Evolutionary conservation across 2,888 invertebrate species (phyloP), one percentile per base, ranked within the genome.

Genomic region (Andrena minutula): DNA sequence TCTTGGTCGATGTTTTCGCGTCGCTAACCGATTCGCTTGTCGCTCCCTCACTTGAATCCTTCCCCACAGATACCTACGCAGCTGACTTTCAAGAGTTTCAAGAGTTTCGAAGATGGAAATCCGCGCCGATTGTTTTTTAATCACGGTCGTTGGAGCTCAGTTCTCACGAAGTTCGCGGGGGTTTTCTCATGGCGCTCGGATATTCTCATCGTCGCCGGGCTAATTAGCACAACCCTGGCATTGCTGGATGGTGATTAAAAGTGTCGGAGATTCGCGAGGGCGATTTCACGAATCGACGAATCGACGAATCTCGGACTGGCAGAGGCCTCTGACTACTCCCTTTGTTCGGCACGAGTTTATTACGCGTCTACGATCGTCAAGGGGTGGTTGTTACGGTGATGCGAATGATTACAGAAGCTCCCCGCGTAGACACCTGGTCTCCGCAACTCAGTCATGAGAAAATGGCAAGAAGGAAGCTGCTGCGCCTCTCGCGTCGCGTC

Each of bases 121-220:
- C 8, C 65, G 23, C 2, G 41, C 23, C 10, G 58, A 69, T 75
- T 35, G 23, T 32, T 49, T 53, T 65, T 79, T 76, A 78, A 85
- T 76, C 60, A 2, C 61, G 63, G 83, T 79, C 74, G 58, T 20
- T 76, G 63, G 64, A 64, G 65, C 23, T 58, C 58, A 65, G 80
- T 86, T 88, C 88, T 81, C 88, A 88, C 81, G 83, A 72, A 64
- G 75, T 84, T 83, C 69, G 83, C 69, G 68, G 69, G 60, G 75
- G 70, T 76, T 79, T 88, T 88, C 88, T 80, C 88, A 85, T 85
- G 79, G 41, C 61, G 72, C 41, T 79, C 83, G 88, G 83, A 88
- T 88, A 88, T 88, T 88, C 88, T 88, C 88, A 88, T 86, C 85
- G 83, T 78, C 70, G 65, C 63, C 69, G 65, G 20, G 68, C 53